phyloP scores from a whole-genome alignment of 1,140 invertebrate genomes.

The Drosophila pallidifrons region DNA sequence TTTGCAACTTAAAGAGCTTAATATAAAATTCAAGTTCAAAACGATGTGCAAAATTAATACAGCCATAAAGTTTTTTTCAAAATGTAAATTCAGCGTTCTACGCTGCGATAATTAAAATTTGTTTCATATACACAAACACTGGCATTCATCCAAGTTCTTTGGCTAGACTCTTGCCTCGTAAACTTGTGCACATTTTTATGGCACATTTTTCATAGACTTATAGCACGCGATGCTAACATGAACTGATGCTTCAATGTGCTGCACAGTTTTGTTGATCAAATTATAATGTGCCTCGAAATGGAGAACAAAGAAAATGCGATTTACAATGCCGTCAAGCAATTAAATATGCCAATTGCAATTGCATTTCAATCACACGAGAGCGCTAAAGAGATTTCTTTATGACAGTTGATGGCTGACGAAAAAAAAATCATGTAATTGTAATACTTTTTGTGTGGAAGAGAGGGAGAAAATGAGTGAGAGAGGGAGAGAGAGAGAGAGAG shows the following conservation, averaged over 20 bases:
- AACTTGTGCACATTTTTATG: neutral
- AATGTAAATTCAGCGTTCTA: too few species aligned
- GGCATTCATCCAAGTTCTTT: neutral
- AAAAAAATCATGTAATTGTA: neutral
- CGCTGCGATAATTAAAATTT: neutral
- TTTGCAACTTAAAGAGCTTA: too few species aligned
- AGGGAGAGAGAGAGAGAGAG: neutral
- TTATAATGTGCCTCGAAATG: neutral
- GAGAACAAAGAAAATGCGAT: neutral
- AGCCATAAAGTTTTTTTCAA: too few species aligned
- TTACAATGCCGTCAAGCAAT: constrained; percentile 1
- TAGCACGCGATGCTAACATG: neutral
- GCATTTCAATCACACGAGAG: neutral
- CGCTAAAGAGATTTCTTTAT: constrained; percentile 1
- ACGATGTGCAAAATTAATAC: too few species aligned
- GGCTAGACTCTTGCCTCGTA: neutral
- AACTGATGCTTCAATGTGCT: neutral
- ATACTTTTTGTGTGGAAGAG: neutral
- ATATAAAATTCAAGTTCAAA: too few species aligned
- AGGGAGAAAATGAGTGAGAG: neutral
- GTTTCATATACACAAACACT: neutral
- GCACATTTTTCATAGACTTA: neutral
- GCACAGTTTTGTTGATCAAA: neutral
- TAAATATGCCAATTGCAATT: constrained; percentile 23
- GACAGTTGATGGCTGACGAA: constrained; percentile 5